Evolutionary conservation across 2,888 invertebrate species (phyloP), one percentile per base, ranked within the genome.

Genomic region (Ditula angustiorana): DNA sequence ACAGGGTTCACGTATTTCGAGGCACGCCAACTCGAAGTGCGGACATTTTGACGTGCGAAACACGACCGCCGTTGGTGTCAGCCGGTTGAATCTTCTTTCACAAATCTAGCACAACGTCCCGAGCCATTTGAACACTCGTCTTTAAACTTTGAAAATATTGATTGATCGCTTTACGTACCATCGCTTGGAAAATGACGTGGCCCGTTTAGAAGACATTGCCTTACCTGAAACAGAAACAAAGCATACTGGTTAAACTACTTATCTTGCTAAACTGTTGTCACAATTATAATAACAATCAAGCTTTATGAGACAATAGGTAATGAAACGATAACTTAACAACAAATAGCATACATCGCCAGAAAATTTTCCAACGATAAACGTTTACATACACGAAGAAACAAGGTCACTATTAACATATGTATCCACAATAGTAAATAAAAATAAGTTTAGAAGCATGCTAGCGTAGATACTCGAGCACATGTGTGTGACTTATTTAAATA

Each of bases 161-260:
- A 88, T 82, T 78, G 78, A 85, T 87, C 75, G 74, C 73, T 76
- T 67, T 73, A 85, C 88, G 69, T 89, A 90, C 91, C 91, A 90
- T 79, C 81, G 78, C 77, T 73, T 85, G 57, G 78, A 70, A 71
- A 85, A 83, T 77, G 78, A 76, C 79, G 87, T 85, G 85, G 86
- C 86, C 80, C 89, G 88, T 83, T 88, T 90, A 78, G 88, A 87
- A 88, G 89, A 81, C 92, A 90, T 92, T 86, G 87, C 81, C 90
- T 91, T 92, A 92, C 92, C 92, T 92, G 92, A 75, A 92, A 91
- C 77, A 87, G 81, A 85, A 85, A 82, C 76, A 82, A 74, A 78
- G 68, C 41, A 41, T 19, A 19, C 46, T 55, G 61, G 61, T 67
- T 68, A 56, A 55, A 58, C 37, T 21, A 33, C 47, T 46, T 52